A percentile compares a stretch with the other conserved stretches of the same genome.
phyloP scores from a whole-genome alignment of 2,888 invertebrate species.

The Leistus spinibarbis region DNA sequence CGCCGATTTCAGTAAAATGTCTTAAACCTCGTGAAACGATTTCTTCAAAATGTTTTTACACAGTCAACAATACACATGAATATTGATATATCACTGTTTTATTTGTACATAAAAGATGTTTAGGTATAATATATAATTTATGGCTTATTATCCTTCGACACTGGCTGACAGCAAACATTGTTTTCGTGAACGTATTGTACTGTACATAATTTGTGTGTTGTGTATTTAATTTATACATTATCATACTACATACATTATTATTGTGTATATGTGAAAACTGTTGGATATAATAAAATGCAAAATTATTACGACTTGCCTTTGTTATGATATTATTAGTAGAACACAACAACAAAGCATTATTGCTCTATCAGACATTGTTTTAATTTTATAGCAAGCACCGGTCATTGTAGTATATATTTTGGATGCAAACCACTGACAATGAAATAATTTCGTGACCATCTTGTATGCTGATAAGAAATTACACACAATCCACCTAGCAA shows the following conservation, averaged over 20 bases:
- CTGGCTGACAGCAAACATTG: conserved; percentile 4
- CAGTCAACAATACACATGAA: neutral
- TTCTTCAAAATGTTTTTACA: neutral
- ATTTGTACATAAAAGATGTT: neutral
- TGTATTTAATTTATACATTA: neutral
- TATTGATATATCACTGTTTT: neutral
- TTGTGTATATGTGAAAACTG: neutral
- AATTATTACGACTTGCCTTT: no score
- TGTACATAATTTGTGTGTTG: neutral
- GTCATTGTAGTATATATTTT: no score
- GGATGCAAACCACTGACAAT: neutral
- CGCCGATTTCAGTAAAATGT: no score
- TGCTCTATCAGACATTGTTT: no score
- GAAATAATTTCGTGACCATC: neutral
- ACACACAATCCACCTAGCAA: conserved; percentile 16
- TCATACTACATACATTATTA: neutral
- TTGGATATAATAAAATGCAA: neutral
- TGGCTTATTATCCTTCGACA: neutral
- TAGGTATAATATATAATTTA: neutral
- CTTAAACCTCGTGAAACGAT: neutral
- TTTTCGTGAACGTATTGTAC: neutral
- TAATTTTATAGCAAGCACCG: no score
- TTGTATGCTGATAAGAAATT: no score
- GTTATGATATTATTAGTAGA: no score
- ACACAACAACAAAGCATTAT: no score